These are phyloP conservation scores for Tachina fera DNA, from an alignment of 2,888 invertebrate genomes.

Conservation along the genomic window DNA sequence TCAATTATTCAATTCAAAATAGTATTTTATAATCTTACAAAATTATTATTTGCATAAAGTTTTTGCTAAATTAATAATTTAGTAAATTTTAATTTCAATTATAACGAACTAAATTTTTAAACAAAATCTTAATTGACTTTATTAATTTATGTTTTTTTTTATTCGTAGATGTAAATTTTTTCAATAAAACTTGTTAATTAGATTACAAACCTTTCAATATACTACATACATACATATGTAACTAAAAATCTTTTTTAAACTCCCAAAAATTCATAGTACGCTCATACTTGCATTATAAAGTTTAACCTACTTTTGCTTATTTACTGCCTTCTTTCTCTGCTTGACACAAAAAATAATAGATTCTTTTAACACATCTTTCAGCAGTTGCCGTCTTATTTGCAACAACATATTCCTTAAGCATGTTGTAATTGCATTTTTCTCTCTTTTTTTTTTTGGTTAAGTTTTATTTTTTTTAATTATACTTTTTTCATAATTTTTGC, in stretches of 20 bases:
- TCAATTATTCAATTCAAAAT: no score
- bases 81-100: no score
- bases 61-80: no score
- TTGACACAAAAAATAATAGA: slow-evolving; percentile 27
- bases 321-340: slow-evolving; percentile 11
- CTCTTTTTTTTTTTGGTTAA: background rate
- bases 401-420: slow-evolving; percentile 56
- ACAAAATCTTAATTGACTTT: no score
- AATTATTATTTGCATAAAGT: no score
- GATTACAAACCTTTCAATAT: no score
- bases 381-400: slow-evolving; percentile 17
- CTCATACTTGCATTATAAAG: slow-evolving; percentile 7
- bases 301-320: slow-evolving; percentile 66
- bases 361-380: slow-evolving; percentile 39
- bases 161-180: no score
- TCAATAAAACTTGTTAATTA: no score
- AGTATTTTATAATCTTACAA: no score
- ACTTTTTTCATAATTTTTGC: slow-evolving; percentile 1
- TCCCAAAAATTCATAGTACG: background rate
- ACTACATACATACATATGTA: no score
- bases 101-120: no score
- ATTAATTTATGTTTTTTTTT: no score
- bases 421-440: background rate
- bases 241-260: background rate
- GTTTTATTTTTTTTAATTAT: slow-evolving; percentile 9